phyloP scores from a whole-genome alignment of 64 coral and sea anemone species.

The Actinia equina region DNA sequence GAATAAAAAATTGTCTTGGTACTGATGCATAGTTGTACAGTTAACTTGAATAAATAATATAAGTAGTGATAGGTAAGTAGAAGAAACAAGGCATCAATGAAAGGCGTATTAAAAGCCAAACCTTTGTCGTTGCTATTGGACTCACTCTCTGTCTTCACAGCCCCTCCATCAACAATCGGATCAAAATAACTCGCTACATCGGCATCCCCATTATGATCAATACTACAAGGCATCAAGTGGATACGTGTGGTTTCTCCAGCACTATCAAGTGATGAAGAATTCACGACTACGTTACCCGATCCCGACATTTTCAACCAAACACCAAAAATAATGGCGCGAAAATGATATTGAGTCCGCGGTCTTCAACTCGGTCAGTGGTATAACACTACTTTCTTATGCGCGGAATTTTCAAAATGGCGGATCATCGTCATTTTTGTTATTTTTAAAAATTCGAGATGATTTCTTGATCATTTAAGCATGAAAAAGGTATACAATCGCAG shows the following conservation, averaged over 20 bases:
- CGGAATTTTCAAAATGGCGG: conserved; percentile 15
- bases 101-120: background rate
- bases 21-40: background rate
- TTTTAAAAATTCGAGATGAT: background rate
- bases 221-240: conserved; percentile 79
- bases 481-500: background rate
- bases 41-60: background rate
- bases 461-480: background rate
- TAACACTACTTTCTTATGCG: background rate
- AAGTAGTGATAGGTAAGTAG: background rate
- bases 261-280: conserved; percentile 10
- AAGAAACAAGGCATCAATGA: background rate
- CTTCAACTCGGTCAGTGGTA: conserved; percentile 3
- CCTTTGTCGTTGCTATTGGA: background rate
- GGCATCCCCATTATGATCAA: conserved; percentile 73
- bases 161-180: conserved; percentile 29
- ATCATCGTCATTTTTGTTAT: background rate
- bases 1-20: no score
- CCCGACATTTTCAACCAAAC: background rate
- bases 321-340: conserved; percentile 1
- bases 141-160: background rate
- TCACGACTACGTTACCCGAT: background rate
- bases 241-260: conserved; percentile 44
- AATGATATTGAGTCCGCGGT: background rate
- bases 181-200: conserved; percentile 61